Evolutionary conservation across 1,140 invertebrate genomes (phyloP).

Genomic region (Campoletis sonorensis): DNA sequence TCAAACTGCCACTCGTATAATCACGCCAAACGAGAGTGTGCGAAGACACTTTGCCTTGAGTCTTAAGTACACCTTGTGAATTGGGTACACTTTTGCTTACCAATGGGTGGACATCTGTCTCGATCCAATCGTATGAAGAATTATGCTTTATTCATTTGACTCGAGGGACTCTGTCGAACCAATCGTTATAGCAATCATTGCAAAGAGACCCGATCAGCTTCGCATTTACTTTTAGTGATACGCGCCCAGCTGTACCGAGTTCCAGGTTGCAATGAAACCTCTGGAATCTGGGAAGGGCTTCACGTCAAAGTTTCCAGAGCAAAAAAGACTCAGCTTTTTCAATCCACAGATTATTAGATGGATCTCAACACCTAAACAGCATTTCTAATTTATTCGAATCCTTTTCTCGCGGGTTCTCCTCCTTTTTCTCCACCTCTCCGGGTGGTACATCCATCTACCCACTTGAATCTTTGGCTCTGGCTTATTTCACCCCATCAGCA

Average conservation of each 20-base stretch:
- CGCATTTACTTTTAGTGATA: not conserved
- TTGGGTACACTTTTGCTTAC: not conserved
- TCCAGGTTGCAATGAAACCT: slow-evolving; percentile 23
- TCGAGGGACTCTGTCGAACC: too few relatives aligned
- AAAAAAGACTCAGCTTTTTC: not conserved
- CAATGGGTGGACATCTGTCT: slow-evolving; percentile 17
- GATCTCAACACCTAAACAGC: slow-evolving; percentile 13
- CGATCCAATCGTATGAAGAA: not conserved
- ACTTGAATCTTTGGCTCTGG: not conserved
- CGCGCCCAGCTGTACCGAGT: not conserved
- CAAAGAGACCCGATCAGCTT: not conserved
- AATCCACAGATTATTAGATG: slow-evolving; percentile 14
- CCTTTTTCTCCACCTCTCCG: not conserved
- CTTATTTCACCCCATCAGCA: not conserved
- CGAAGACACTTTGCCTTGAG: not conserved
- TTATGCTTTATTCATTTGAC: not conserved
- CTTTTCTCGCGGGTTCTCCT: not conserved
- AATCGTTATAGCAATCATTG: not conserved
- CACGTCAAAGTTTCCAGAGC: not conserved
- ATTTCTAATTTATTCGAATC: slow-evolving; percentile 44
- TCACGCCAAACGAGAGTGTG: slow-evolving; percentile 14
- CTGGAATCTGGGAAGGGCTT: not conserved
- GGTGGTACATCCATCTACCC: slow-evolving; percentile 21
- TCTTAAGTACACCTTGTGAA: not conserved
- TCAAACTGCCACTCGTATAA: slow-evolving; percentile 10